A percentile compares a stretch with the other conserved stretches of the same genome.
These are phyloP conservation scores for Pseudomyrmex dendroicus DNA, from an alignment of 1,140 invertebrate genomes.

Conservation along the genomic window DNA sequence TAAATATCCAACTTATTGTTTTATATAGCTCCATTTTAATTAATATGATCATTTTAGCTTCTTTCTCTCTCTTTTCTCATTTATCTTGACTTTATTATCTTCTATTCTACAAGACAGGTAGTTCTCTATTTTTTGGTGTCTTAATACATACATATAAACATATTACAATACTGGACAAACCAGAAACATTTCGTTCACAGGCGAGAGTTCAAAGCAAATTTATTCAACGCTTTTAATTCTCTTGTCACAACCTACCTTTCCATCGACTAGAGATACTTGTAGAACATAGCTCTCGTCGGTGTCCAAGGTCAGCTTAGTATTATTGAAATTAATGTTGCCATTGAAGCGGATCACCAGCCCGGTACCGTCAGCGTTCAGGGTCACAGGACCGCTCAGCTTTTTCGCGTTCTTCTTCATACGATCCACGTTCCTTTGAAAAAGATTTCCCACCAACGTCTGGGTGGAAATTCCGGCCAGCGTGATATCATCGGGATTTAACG, in stretches of 20 bases:
- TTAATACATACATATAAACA: neutral
- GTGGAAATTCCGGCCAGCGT: conserved; percentile 79
- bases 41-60: too few relatives aligned
- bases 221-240: conserved; percentile 5
- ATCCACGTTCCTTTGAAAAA: conserved; percentile 82
- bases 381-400: conserved; percentile 42
- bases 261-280: conserved; percentile 77
- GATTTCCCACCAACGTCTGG: conserved; percentile 80
- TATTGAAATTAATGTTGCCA: conserved; percentile 55
- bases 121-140: neutral
- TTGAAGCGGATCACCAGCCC: conserved; percentile 77
- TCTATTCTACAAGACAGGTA: neutral
- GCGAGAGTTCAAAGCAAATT: neutral
- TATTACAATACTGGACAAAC: neutral
- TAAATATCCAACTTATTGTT: too few relatives aligned
- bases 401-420: conserved; percentile 73
- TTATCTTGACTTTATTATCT: neutral
- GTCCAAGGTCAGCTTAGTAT: conserved; percentile 84
- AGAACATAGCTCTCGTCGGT: conserved; percentile 90
- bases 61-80: too few relatives aligned
- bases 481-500: conserved; percentile 87
- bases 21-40: too few relatives aligned
- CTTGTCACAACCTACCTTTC: conserved; percentile 79
- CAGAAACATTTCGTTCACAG: neutral
- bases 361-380: conserved; percentile 70